These are phyloP conservation scores for Falco novaeseelandiae DNA, from an alignment of 2,797 vertebrate species.

Conservation along the genomic window DNA sequence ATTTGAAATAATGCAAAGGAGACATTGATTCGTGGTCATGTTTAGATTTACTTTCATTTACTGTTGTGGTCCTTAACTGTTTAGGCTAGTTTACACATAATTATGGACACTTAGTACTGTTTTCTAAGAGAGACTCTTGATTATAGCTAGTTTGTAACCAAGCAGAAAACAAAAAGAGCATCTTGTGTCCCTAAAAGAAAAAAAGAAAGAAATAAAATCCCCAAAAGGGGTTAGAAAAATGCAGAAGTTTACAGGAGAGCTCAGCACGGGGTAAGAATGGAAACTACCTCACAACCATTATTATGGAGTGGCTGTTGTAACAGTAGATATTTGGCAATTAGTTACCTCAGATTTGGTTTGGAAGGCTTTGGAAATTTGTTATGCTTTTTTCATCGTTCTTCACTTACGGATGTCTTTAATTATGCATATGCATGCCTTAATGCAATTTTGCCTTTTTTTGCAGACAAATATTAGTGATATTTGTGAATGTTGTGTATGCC, in stretches of 20 bases:
- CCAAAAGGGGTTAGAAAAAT: neutral
- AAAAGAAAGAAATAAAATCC: neutral
- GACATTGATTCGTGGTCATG: neutral
- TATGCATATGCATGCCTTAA: neutral
- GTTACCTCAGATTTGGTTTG: neutral
- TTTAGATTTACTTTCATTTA: neutral
- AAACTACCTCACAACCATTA: neutral
- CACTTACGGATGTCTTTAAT: neutral
- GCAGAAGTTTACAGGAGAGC: neutral
- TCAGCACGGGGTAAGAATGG: neutral
- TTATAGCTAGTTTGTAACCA: neutral
- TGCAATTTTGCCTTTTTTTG: neutral
- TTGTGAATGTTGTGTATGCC: neutral
- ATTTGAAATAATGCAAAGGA: slow-evolving; percentile 26
- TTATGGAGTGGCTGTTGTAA: neutral
- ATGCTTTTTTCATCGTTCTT: neutral
- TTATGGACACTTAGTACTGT: neutral
- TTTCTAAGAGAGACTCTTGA: neutral
- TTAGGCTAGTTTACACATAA: neutral
- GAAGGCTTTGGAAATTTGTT: neutral
- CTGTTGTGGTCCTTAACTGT: neutral
- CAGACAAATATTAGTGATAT: neutral
- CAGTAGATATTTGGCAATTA: neutral
- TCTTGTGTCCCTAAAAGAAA: neutral
- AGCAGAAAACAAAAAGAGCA: neutral